phyloP scores from a whole-genome alignment of 1,140 invertebrate genomes.

The Thaumetopoea pityocampa region DNA sequence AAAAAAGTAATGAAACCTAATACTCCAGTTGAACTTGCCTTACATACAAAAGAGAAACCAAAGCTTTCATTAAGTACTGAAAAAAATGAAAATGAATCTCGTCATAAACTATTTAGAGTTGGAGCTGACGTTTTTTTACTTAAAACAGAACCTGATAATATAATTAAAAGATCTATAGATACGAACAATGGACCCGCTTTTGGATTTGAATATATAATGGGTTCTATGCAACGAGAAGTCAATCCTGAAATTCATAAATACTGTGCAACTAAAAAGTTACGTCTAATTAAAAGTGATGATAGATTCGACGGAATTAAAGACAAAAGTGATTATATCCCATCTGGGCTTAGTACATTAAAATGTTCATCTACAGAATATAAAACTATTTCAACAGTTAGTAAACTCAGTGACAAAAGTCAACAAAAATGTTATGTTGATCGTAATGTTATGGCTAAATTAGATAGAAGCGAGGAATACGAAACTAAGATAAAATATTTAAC shows the following conservation, averaged over 20 bases:
- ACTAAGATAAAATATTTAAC: constrained; percentile 42
- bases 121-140: constrained; percentile 27
- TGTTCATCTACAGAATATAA: constrained; percentile 25
- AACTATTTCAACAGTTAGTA: constrained; percentile 19
- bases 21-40: too few species aligned
- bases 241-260: constrained; percentile 19
- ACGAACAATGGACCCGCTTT: constrained; percentile 19
- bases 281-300: constrained; percentile 31
- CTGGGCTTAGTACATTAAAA: constrained; percentile 20
- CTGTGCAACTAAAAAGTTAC: constrained; percentile 11
- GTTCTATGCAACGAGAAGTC: constrained; percentile 30
- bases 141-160: constrained; percentile 16
- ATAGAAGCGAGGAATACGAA: constrained; percentile 42
- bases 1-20: too few species aligned
- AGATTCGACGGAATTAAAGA: constrained; percentile 16
- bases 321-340: constrained; percentile 17
- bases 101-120: constrained; percentile 28
- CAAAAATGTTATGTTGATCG: constrained; percentile 27
- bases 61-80: neutral
- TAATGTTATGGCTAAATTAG: constrained; percentile 44
- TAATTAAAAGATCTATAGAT: constrained; percentile 4
- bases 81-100: constrained; percentile 18
- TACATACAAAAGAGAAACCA: constrained; percentile 1
- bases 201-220: constrained; percentile 42
- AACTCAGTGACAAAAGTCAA: constrained; percentile 12